A percentile compares a stretch with the other conserved stretches of the same genome.
Conservation (phyloP, 2,888 invertebrate genomes). For the Idaea straminata region DNA sequence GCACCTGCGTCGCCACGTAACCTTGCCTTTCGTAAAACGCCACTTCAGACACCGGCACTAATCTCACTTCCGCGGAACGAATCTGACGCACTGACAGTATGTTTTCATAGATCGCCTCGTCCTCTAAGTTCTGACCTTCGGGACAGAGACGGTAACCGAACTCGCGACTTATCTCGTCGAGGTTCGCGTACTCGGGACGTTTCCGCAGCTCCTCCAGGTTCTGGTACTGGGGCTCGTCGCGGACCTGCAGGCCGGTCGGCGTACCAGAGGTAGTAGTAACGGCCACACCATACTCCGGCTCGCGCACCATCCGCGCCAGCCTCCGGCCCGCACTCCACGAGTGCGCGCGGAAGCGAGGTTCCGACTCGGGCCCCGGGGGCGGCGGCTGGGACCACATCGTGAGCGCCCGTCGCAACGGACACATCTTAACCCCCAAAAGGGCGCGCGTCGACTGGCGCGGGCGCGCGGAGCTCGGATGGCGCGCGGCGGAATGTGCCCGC, state of each 20-base stretch:
- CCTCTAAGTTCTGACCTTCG: conserved; percentile 76
- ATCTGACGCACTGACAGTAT: conserved; percentile 75
- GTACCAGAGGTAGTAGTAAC: conserved; percentile 61
- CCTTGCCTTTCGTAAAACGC: conserved; percentile 75
- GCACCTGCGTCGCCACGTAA: conserved; percentile 73
- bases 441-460: conserved; percentile 77
- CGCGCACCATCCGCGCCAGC: conserved; percentile 71
- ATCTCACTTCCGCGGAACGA: conserved; percentile 75
- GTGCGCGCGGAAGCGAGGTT: conserved; percentile 56
- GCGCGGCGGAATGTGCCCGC: conserved; percentile 79
- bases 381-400: conserved; percentile 78
- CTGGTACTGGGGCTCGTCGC: conserved; percentile 73
- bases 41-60: conserved; percentile 76
- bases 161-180: conserved; percentile 76
- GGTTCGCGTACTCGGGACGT: conserved; percentile 73
- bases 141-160: conserved; percentile 76
- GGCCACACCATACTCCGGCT: conserved; percentile 68
- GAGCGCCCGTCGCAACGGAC: conserved; percentile 76
- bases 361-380: conserved; percentile 60
- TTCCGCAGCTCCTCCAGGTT: conserved; percentile 72
- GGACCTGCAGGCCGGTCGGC: conserved; percentile 64
- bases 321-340: conserved; percentile 56
- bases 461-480: conserved; percentile 74
- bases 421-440: conserved; percentile 81
- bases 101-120: conserved; percentile 77